Evolutionary conservation across 2,888 invertebrate species (phyloP).

Genomic region (Lasioglossum villosulum): DNA sequence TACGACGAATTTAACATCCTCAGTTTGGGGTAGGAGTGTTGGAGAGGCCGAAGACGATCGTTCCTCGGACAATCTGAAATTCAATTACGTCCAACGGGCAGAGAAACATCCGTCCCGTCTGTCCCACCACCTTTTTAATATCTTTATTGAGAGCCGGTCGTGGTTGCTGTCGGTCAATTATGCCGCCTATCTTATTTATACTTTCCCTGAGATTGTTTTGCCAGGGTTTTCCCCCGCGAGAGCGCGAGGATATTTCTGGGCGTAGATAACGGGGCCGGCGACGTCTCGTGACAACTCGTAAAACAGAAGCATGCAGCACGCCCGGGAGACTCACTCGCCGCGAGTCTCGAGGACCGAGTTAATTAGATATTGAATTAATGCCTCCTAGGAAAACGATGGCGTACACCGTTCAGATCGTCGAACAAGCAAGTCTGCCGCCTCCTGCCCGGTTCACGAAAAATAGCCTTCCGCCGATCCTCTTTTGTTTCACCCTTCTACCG

Average conservation of each 20-base stretch:
- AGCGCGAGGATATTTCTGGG: background rate
- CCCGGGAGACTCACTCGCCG: constrained; percentile 54
- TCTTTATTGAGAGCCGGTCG: constrained; percentile 28
- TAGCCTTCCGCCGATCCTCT: constrained; percentile 36
- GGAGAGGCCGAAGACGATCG: background rate
- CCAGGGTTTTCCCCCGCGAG: constrained; percentile 27
- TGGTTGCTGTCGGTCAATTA: constrained; percentile 27
- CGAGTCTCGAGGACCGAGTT: constrained; percentile 62
- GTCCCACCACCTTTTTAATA: constrained; percentile 46
- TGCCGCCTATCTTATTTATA: constrained; percentile 46
- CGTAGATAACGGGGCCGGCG: constrained; percentile 19
- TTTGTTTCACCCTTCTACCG: constrained; percentile 12
- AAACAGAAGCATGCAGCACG: constrained; percentile 70
- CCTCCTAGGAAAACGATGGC: constrained; percentile 62
- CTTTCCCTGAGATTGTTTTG: constrained; percentile 53
- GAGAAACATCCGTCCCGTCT: background rate
- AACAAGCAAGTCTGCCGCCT: constrained; percentile 47
- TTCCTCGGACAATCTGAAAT: background rate
- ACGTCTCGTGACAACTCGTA: constrained; percentile 69
- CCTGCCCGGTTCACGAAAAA: constrained; percentile 52
- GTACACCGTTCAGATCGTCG: background rate
- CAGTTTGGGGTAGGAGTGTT: background rate
- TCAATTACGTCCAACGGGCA: constrained; percentile 2
- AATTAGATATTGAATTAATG: constrained; percentile 78
- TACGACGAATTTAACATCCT: constrained; percentile 32